A percentile compares a stretch with the other conserved stretches of the same genome.
Evolutionary conservation across 1,140 invertebrate genomes (phyloP).

Genomic region (Panagrolaimus sp.): DNA sequence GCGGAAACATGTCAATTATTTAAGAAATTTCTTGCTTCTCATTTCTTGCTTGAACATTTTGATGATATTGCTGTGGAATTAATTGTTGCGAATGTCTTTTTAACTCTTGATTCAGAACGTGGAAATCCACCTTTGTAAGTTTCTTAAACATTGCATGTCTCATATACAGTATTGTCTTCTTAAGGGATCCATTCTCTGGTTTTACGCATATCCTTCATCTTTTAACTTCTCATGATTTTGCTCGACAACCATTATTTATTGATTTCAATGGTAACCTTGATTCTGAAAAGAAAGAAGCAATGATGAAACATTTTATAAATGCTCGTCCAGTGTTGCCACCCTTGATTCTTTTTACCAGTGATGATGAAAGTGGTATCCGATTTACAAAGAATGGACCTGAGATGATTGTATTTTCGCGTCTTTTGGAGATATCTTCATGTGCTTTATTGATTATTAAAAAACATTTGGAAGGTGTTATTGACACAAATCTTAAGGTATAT

Average conservation of each 20-base stretch:
- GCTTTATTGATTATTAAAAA: conserved; percentile 2
- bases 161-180: too few relatives aligned
- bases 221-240: not conserved
- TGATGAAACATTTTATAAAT: not conserved
- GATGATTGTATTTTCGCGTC: not conserved
- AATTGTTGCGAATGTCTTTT: not conserved
- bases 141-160: too few relatives aligned
- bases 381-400: not conserved
- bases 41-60: conserved; percentile 4
- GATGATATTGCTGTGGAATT: not conserved
- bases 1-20: conserved; percentile 1
- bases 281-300: not conserved
- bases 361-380: conserved; percentile 4
- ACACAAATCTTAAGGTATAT: not conserved
- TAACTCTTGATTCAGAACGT: not conserved
- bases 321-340: not conserved
- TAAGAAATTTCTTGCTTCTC: not conserved
- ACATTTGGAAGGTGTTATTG: conserved; percentile 3
- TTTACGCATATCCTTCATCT: conserved; percentile 6
- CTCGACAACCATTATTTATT: not conserved
- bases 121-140: not conserved
- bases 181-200: not conserved
- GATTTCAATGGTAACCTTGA: not conserved
- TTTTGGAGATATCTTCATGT: not conserved
- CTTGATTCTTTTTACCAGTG: not conserved